A percentile compares a stretch with the other conserved stretches of the same genome.
Evolutionary conservation across 1,140 invertebrate species (phyloP).

Genomic region (Parapsyche elsis): DNA sequence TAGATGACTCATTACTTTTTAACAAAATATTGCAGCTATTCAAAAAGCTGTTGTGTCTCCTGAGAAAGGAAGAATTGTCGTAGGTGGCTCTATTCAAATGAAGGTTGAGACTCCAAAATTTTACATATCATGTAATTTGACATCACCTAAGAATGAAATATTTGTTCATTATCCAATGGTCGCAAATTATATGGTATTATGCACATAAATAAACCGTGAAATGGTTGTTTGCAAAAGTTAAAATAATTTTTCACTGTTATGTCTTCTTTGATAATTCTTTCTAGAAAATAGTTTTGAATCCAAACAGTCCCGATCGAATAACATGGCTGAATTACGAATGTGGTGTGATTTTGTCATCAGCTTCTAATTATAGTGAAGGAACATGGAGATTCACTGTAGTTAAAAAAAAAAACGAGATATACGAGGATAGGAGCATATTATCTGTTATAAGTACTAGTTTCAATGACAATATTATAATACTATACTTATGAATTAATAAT

Average conservation of each 20-base stretch:
- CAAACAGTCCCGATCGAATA: constrained; percentile 5
- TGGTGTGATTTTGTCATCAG: background rate
- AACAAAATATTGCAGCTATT: too few species aligned
- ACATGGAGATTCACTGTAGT: background rate
- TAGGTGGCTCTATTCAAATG: background rate
- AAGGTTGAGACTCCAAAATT: background rate
- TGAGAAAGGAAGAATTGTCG: background rate
- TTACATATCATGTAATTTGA: background rate
- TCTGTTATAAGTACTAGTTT: background rate
- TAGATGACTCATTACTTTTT: too few species aligned
- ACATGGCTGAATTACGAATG: background rate
- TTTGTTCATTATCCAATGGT: background rate
- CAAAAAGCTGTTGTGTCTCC: background rate
- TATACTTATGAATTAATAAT: background rate
- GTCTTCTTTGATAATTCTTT: background rate
- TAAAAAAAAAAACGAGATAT: background rate
- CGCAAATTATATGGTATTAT: background rate
- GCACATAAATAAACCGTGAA: background rate
- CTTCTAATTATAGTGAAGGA: background rate
- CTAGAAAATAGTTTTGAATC: background rate
- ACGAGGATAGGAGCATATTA: background rate
- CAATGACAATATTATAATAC: background rate
- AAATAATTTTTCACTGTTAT: background rate
- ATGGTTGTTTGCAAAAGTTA: too few species aligned
- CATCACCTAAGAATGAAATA: background rate